Base-by-base conservation (phyloP, 2,113 vertebrate genomes). In the Rhinoderma darwinii region DNA sequence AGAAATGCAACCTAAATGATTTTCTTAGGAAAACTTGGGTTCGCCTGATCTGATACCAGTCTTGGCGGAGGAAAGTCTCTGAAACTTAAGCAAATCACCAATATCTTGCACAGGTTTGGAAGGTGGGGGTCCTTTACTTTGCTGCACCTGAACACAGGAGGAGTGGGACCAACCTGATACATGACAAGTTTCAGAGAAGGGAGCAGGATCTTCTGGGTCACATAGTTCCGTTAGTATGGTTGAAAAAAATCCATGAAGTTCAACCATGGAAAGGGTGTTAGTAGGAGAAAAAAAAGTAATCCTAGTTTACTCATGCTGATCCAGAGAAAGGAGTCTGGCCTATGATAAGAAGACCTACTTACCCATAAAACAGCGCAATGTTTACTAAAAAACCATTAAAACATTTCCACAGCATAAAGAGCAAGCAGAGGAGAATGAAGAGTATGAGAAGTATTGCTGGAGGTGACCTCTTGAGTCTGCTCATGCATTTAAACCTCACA, bases 401-500 rank as follows among this genome's bases (percentile, higher is more conserved):
- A 25, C 12, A 35, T n/a, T 5, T 35, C 30, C n/a, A 54, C 25
- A 3, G 30, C 35, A 61, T 41, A n/a, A 37, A 37, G 20, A n/a
- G 50, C 20, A 80, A 63, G 39, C 2, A 17, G 27, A 18, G 47
- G 15, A 50, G 27, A 54, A 30, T 50, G n/a, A 15, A 20, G 27
- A 51, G 74, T 6, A 51, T 51, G 15, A 18, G 44, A 22, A 47
- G 27, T 11, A 1, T 22, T 35, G 27, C 75, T 35, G 44, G 8
- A 32, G n/a, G 47, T 54, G 47, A 78, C 44, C 44, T 51, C 20
- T 14, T 17, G 20, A 78, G 18, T 78, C 30, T 35, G 9, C 44
- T 78, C 47, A 30, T 22, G 1, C 17, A 32, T 35, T 78, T 10
- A 78, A 78, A 78, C 56, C 54, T 81, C 78, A 81, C 78, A 63